These are phyloP conservation scores for Callorhinus ursinus DNA, from an alignment of 2,113 vertebrate species.

Conservation along the genomic window DNA sequence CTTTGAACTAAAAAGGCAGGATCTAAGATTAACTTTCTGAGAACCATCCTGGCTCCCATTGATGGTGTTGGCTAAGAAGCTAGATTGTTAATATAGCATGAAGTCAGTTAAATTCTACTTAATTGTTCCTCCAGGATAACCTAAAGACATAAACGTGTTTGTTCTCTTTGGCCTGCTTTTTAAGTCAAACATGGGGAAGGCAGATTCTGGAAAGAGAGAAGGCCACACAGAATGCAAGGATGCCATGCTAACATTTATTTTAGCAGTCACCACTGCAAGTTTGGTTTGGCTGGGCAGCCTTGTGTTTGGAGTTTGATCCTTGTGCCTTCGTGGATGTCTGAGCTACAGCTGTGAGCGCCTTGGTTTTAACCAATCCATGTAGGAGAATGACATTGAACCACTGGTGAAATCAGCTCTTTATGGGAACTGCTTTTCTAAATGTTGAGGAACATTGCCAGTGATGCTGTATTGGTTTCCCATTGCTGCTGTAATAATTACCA, in stretches of 20 bases:
- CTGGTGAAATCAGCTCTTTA: neutral
- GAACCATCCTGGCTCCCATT: neutral
- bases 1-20: conserved; percentile 31
- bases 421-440: neutral
- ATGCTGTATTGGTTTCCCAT: neutral
- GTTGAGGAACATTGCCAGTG: neutral
- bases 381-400: neutral
- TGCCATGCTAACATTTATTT: neutral
- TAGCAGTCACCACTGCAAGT: neutral
- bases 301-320: neutral
- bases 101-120: neutral
- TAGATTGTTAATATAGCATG: neutral
- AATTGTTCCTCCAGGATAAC: conserved; percentile 4
- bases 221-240: neutral
- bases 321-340: too few species aligned
- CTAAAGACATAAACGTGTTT: neutral
- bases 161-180: neutral
- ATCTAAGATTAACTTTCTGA: neutral
- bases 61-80: neutral
- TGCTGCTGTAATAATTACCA: neutral
- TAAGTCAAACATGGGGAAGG: neutral
- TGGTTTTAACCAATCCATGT: neutral
- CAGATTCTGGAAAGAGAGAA: neutral
- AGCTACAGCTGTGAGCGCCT: neutral
- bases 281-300: neutral